Percentiles rank a stretch among this genome's conserved stretches.
Evolutionary conservation across 2,797 vertebrate genomes (phyloP).

Genomic region (Echiichthys vipera): DNA sequence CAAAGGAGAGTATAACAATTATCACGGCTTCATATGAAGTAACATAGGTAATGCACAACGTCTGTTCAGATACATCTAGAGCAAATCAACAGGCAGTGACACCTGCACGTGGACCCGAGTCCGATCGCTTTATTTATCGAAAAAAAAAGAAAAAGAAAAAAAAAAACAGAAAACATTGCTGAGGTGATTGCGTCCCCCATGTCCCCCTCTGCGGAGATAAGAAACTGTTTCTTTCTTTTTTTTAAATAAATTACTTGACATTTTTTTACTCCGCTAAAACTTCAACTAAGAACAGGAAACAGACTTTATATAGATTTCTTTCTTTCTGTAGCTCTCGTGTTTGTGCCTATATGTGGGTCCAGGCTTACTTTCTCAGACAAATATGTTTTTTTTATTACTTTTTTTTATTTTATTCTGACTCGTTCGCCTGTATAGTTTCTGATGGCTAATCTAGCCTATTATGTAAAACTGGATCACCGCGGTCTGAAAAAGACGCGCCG

Average conservation of each 20-base stretch:
- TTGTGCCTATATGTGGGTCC: conserved; percentile 40
- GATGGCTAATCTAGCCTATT: conserved; percentile 65
- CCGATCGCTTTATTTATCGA: conserved; percentile 34
- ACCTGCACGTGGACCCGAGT: conserved; percentile 55
- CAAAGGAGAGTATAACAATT: conserved; percentile 87
- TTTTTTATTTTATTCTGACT: conserved; percentile 3
- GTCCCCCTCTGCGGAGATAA: conserved; percentile 43
- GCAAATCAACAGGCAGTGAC: conserved; percentile 68
- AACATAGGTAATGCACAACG: conserved; percentile 83
- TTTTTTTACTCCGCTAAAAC: conserved; percentile 66
- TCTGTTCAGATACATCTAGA: conserved; percentile 79
- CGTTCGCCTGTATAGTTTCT: conserved; percentile 55
- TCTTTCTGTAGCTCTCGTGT: conserved; percentile 47
- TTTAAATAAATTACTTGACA: conserved; percentile 61
- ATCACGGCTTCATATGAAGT: conserved; percentile 84
- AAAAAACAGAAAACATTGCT: conserved; percentile 19
- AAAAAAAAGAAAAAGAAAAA: conserved; percentile 28
- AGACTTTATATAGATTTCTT: conserved; percentile 65
- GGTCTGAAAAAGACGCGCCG: conserved; percentile 62
- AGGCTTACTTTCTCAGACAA: conserved; percentile 31
- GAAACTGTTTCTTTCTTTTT: conserved; percentile 42
- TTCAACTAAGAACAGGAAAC: conserved; percentile 64
- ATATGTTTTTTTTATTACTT: background rate
- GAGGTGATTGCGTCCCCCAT: conserved; percentile 37
- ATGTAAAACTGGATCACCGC: conserved; percentile 62